A percentile compares a stretch with the other conserved stretches of the same genome.
These are phyloP conservation scores for Eumaeus atala DNA, from an alignment of 1,140 invertebrate genomes.

Conservation along the genomic window DNA sequence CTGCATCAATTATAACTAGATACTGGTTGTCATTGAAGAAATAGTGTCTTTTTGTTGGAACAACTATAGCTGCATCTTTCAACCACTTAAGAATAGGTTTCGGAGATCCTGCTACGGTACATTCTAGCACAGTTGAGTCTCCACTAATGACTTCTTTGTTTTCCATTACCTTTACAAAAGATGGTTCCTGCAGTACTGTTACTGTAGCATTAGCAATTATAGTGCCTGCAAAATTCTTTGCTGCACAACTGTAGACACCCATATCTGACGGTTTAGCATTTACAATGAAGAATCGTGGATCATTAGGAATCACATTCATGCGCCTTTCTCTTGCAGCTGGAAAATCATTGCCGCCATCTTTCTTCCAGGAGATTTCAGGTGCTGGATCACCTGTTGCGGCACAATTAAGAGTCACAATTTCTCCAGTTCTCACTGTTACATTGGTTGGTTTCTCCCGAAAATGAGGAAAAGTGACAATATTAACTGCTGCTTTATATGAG, in stretches of 20 bases:
- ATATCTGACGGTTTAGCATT: slow-evolving; percentile 91
- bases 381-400: slow-evolving; percentile 90
- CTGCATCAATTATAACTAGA: slow-evolving; percentile 88
- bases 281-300: slow-evolving; percentile 94
- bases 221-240: slow-evolving; percentile 90
- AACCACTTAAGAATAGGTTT: slow-evolving; percentile 91
- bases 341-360: slow-evolving; percentile 96
- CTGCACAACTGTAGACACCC: slow-evolving; percentile 95
- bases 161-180: slow-evolving; percentile 89
- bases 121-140: slow-evolving; percentile 89
- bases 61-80: slow-evolving; percentile 86
- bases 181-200: slow-evolving; percentile 89
- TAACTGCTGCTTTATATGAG: slow-evolving; percentile 89
- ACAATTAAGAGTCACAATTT: slow-evolving; percentile 92
- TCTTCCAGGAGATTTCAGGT: slow-evolving; percentile 93
- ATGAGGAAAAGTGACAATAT: slow-evolving; percentile 89
- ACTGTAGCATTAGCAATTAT: slow-evolving; percentile 92
- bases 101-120: slow-evolving; percentile 89
- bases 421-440: slow-evolving; percentile 88
- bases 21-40: slow-evolving; percentile 90
- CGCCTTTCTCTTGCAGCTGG: slow-evolving; percentile 94
- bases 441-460: slow-evolving; percentile 91
- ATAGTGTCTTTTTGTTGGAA: slow-evolving; percentile 84
- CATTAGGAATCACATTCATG: slow-evolving; percentile 93
- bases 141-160: slow-evolving; percentile 87